These are phyloP conservation scores for Cephus rjabovi DNA, from an alignment of 2,888 invertebrate genomes.

Conservation along the genomic window DNA sequence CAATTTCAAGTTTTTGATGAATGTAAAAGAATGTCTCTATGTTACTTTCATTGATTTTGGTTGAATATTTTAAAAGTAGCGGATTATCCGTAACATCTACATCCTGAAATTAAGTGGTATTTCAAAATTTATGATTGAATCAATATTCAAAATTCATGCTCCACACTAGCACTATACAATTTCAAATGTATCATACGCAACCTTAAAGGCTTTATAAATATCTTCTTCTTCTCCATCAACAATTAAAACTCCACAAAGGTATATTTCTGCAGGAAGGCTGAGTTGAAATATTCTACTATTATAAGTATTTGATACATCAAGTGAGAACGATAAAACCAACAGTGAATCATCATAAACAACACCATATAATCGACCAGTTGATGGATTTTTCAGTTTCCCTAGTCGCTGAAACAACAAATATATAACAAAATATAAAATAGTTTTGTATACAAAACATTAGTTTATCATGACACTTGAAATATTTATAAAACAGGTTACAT, in stretches of 20 bases:
- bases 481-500: background rate
- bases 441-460: background rate
- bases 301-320: constrained; percentile 70
- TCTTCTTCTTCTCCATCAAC: constrained; percentile 73
- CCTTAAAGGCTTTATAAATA: constrained; percentile 72
- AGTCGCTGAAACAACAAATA: background rate
- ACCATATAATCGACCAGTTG: constrained; percentile 68
- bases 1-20: constrained; percentile 78
- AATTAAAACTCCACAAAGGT: constrained; percentile 80
- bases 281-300: constrained; percentile 71
- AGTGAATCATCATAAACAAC: constrained; percentile 79
- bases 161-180: background rate
- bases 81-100: constrained; percentile 87
- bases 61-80: constrained; percentile 72
- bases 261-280: constrained; percentile 81
- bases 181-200: constrained; percentile 63
- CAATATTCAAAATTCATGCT: background rate
- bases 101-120: constrained; percentile 64
- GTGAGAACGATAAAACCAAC: constrained; percentile 75
- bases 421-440: background rate
- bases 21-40: constrained; percentile 77
- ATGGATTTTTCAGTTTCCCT: background rate
- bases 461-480: background rate
- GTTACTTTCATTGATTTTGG: constrained; percentile 67
- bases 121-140: constrained; percentile 2